Percentiles rank a stretch among this genome's conserved stretches.
Evolutionary conservation across 2,113 vertebrate genomes (phyloP).

Genomic region (Seriola dumerili): DNA sequence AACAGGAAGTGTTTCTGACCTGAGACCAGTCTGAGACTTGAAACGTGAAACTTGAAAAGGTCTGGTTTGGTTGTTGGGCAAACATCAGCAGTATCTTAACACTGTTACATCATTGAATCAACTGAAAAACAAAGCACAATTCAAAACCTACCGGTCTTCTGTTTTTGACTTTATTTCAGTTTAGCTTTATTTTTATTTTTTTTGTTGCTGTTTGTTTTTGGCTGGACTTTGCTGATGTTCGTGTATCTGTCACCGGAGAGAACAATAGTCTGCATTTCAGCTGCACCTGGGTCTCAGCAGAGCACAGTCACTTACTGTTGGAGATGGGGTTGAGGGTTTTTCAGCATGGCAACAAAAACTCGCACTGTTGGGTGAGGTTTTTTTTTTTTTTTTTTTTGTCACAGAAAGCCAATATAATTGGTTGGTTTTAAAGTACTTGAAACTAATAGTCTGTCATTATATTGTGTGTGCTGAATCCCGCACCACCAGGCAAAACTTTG

Average conservation of each 20-base stretch:
- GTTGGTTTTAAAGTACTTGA: not conserved
- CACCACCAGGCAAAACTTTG: not conserved
- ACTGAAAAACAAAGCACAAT: constrained; percentile 2
- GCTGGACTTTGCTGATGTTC: constrained; percentile 35
- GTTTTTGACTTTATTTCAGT: not conserved
- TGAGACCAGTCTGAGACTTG: no score
- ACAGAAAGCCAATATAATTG: constrained; percentile 4
- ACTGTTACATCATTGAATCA: not conserved
- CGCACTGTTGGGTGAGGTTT: not conserved
- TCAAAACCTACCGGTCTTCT: not conserved
- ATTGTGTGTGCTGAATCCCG: constrained; percentile 16
- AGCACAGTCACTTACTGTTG: not conserved
- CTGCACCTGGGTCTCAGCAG: constrained; percentile 33
- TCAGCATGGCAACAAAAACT: not conserved
- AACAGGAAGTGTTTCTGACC: not conserved
- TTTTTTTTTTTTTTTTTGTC: not conserved
- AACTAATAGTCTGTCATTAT: constrained; percentile 23
- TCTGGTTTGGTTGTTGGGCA: not conserved
- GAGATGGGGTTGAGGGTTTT: not conserved
- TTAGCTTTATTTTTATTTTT: not conserved
- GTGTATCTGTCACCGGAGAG: constrained; percentile 22
- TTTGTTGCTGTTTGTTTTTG: not conserved
- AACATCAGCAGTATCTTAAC: not conserved
- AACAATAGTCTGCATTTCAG: constrained; percentile 2
- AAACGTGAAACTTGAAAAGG: no score